A percentile compares a stretch with the other conserved stretches of the same genome.
phyloP scores from a whole-genome alignment of 2,113 vertebrate genomes.

The Chaenocephalus aceratus region DNA sequence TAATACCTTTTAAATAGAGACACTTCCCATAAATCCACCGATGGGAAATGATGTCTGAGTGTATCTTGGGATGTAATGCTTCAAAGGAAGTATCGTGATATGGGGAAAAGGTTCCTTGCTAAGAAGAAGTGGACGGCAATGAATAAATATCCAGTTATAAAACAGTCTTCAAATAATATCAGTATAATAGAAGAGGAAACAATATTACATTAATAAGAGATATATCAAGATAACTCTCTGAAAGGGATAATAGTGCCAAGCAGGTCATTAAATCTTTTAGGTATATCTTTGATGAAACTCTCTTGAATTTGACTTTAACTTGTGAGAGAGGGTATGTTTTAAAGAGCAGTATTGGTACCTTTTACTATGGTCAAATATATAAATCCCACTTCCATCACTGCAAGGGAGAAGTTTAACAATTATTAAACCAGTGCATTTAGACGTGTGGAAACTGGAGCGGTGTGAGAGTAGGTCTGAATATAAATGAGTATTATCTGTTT shows the following conservation, averaged over 20 bases:
- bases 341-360: no score
- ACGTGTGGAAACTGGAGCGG: no score
- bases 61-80: constrained; percentile 24
- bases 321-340: no score
- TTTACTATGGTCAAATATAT: not conserved
- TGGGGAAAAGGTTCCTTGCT: not conserved
- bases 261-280: not conserved
- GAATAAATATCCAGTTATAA: not conserved
- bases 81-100: not conserved
- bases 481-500: no score
- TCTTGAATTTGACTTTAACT: no score
- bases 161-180: not conserved
- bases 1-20: constrained; percentile 84
- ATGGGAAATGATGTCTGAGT: constrained; percentile 62
- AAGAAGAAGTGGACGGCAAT: not conserved
- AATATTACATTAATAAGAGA: not conserved
- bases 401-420: not conserved
- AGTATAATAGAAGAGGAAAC: not conserved
- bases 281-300: not conserved
- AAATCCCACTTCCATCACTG: no score
- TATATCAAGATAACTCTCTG: not conserved
- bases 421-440: no score
- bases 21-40: constrained; percentile 49
- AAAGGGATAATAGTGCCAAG: not conserved
- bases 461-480: no score